A percentile compares a stretch with the other conserved stretches of the same genome.
Evolutionary conservation across 92 coral and sea anemone genomes (phyloP).

Genomic region (Phenganax subtilis): DNA sequence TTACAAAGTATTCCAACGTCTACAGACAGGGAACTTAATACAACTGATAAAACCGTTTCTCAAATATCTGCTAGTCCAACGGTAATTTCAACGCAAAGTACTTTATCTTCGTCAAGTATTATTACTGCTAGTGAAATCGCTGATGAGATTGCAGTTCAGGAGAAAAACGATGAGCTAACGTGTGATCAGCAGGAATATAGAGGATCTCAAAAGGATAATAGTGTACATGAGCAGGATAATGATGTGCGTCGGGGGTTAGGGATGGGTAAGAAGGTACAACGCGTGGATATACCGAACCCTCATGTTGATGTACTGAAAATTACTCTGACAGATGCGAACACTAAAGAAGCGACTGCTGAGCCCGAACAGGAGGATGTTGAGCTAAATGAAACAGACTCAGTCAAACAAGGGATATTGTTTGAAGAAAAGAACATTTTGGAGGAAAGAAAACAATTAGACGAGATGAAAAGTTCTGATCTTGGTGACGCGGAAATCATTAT

Average conservation of each 20-base stretch:
- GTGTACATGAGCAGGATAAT: neutral
- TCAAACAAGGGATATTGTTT: no score
- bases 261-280: neutral
- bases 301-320: slow-evolving; percentile 87
- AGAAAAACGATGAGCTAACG: neutral
- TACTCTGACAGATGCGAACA: slow-evolving; percentile 69
- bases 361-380: slow-evolving; percentile 50
- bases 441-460: neutral
- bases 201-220: neutral
- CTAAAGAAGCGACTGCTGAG: slow-evolving; percentile 86
- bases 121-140: neutral
- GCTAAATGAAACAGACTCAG: neutral
- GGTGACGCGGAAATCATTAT: slow-evolving; percentile 8
- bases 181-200: neutral
- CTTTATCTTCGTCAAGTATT: neutral
- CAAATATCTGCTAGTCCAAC: neutral
- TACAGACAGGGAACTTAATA: neutral
- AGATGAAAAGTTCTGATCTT: neutral
- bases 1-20: no score
- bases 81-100: neutral
- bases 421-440: neutral
- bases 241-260: neutral
- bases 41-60: neutral
- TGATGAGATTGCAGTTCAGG: neutral
- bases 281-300: slow-evolving; percentile 32